Conservation (phyloP, 2,113 vertebrate genomes). For the Xiphorhynchus elegans region DNA sequence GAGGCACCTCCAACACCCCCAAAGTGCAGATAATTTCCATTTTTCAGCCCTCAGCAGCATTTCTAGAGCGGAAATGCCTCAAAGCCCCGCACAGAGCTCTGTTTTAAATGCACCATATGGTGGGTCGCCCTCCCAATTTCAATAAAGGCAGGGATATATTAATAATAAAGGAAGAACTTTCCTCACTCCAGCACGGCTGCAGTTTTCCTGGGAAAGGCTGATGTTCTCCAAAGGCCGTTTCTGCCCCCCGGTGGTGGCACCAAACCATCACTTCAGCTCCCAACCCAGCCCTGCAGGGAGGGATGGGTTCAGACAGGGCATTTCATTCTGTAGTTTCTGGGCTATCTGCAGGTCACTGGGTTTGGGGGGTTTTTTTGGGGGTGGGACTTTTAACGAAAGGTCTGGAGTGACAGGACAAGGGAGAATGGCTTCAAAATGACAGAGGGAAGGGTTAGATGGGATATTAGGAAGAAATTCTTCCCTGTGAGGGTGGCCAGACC, state of each 20-base stretch:
- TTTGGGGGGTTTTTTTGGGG: neutral
- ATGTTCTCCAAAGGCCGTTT: constrained; percentile 54
- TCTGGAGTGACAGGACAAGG: neutral
- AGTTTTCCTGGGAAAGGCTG: neutral
- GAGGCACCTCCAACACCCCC: neutral
- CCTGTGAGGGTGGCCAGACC: fast-evolving
- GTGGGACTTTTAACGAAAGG: too few species aligned
- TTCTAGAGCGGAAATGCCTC: neutral
- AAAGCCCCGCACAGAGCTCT: neutral
- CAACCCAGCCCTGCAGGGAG: neutral
- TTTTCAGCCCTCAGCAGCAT: neutral
- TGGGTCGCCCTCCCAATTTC: neutral
- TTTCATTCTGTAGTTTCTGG: fast-evolving
- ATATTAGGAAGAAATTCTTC: neutral
- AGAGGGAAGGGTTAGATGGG: neutral
- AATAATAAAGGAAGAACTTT: neutral
- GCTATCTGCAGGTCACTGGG: neutral
- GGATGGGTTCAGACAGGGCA: neutral
- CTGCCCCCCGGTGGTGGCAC: constrained; percentile 76
- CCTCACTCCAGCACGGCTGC: fast-evolving
- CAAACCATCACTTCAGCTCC: neutral
- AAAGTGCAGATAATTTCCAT: fast-evolving
- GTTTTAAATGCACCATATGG: neutral
- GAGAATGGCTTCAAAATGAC: fast-evolving
- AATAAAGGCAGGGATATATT: neutral